These are phyloP conservation scores for Gymnoscopelus microlampas DNA, from an alignment of 2,797 vertebrate genomes.

Conservation along the genomic window DNA sequence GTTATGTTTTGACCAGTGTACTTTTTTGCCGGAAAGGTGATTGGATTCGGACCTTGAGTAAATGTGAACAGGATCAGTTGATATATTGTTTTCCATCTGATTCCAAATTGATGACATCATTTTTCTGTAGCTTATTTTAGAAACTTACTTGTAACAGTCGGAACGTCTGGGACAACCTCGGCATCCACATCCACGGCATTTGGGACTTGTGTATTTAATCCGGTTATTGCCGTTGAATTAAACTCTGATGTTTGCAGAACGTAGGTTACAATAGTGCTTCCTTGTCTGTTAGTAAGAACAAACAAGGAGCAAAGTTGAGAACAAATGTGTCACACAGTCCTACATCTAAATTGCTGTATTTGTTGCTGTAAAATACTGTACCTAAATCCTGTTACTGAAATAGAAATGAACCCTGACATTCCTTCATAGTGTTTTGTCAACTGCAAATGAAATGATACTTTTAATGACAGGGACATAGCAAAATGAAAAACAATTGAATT, in stretches of 20 bases:
- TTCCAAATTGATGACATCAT: too few species aligned
- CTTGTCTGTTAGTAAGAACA: constrained; percentile 72
- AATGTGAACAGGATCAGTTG: constrained; percentile 5
- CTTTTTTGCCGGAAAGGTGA: fast-evolving
- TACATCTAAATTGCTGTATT: neutral
- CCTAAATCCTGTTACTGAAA: constrained; percentile 56
- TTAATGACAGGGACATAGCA: neutral
- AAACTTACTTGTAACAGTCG: constrained; percentile 47
- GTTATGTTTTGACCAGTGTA: constrained; percentile 44
- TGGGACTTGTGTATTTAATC: constrained; percentile 58
- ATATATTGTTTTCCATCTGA: neutral
- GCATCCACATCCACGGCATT: constrained; percentile 24
- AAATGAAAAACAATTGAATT: neutral
- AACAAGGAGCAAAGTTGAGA: neutral
- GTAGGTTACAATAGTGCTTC: constrained; percentile 80
- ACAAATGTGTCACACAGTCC: neutral
- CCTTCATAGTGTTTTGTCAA: neutral
- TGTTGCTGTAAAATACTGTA: constrained; percentile 17
- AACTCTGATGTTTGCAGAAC: constrained; percentile 51
- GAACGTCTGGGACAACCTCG: constrained; percentile 1
- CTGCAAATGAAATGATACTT: constrained; percentile 35
- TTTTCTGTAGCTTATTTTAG: neutral
- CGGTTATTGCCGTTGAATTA: constrained; percentile 35
- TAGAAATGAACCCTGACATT: constrained; percentile 30
- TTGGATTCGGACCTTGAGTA: constrained; percentile 16